These are phyloP conservation scores for Acanthurus tractus DNA, from an alignment of 2,797 vertebrate genomes.

Conservation along the genomic window DNA sequence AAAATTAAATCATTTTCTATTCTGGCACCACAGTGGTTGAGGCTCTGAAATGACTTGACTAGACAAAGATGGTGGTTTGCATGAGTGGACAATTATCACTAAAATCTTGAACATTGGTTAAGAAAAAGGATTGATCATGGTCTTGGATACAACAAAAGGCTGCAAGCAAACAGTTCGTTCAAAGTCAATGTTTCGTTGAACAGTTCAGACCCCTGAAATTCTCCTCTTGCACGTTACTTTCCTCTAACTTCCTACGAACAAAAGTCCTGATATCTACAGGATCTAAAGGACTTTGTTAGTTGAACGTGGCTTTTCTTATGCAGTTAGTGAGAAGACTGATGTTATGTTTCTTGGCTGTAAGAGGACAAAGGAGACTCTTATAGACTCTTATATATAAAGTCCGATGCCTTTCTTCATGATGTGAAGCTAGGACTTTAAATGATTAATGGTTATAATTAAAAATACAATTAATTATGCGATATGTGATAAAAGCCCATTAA, in stretches of 20 bases:
- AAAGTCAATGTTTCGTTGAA: neutral
- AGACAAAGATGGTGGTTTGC: no score
- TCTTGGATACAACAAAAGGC: neutral
- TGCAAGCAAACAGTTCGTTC: no score
- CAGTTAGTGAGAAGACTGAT: slow-evolving; percentile 8
- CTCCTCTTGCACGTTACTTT: neutral
- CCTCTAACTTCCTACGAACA: neutral
- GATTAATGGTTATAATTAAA: neutral
- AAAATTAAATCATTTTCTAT: neutral
- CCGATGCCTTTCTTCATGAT: neutral
- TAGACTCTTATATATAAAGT: neutral
- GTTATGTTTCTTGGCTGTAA: neutral
- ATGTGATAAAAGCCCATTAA: neutral
- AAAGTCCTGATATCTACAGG: neutral
- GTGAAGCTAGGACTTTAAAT: neutral
- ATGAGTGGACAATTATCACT: no score
- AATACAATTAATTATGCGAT: neutral
- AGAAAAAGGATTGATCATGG: neutral
- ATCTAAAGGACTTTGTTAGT: neutral
- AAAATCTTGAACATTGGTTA: no score
- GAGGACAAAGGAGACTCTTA: neutral
- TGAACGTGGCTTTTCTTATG: neutral
- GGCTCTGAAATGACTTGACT: no score
- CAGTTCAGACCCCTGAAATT: neutral
- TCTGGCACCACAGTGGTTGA: neutral